Percentiles rank a stretch among this genome's conserved stretches.
Evolutionary conservation across 2,797 vertebrate species (phyloP).

Genomic region (Discoglossus pictus): DNA sequence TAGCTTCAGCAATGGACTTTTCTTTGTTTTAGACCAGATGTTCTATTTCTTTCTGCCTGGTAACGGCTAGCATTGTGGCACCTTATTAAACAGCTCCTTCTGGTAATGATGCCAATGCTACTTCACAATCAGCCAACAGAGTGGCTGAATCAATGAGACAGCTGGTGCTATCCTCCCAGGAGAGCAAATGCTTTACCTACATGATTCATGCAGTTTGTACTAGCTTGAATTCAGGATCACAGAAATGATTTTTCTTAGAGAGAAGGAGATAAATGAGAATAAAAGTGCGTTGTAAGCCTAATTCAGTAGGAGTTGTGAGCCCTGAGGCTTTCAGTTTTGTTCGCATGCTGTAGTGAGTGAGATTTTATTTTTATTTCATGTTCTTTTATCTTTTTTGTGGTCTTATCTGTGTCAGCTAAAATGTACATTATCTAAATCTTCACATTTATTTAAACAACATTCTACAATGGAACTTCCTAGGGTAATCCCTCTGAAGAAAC

Average conservation of each 20-base stretch:
- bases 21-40: constrained; percentile 73
- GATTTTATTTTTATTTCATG: constrained; percentile 10
- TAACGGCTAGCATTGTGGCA: constrained; percentile 63
- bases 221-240: constrained; percentile 64
- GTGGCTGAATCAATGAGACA: constrained; percentile 71
- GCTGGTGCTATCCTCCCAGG: constrained; percentile 65
- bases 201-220: constrained; percentile 65
- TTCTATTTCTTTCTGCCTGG: constrained; percentile 70
- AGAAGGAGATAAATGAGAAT: constrained; percentile 68
- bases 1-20: constrained; percentile 56
- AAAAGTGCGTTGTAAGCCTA: constrained; percentile 72
- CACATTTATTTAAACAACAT: constrained; percentile 6
- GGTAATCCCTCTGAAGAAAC: not conserved
- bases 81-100: constrained; percentile 67
- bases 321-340: constrained; percentile 61
- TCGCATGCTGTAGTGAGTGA: constrained; percentile 16
- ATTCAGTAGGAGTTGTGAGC: constrained; percentile 67
- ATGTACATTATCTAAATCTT: constrained; percentile 17
- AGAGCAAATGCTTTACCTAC: constrained; percentile 68
- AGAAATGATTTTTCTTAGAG: constrained; percentile 69
- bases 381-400: constrained; percentile 6
- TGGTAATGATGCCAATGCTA: constrained; percentile 67
- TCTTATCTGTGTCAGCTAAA: constrained; percentile 13
- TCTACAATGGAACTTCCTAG: constrained; percentile 1
- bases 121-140: constrained; percentile 65